Base-by-base conservation (phyloP, 2,888 invertebrate species). In the Baccha elongata region DNA sequence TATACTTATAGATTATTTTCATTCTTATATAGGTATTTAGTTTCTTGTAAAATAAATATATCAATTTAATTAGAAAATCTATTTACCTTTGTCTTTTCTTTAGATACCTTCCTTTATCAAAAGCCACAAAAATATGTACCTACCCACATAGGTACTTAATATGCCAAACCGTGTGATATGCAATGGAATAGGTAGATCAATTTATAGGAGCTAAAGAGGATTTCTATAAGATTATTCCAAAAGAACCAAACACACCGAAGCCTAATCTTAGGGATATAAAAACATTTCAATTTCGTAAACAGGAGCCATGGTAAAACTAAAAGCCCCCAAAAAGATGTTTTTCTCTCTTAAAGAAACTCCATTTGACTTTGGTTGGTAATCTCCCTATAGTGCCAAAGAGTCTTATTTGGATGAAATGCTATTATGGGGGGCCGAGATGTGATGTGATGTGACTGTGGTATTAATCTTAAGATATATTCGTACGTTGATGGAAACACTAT, bases 211-310 rank as follows among this genome's bases (percentile, higher is more conserved):
- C 79, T 21, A 76, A 62, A 40, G 58, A 52, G 65, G 71, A 69
- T 71, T 71, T 81, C 65, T 67, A 65, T 71, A 23, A 71, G 60
- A 67, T 37, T 40, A 48, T 48, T 55, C 73, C 79, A 62, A 44
- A 26, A 17, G 5, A 32, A 21, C 60, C 29, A 48, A 26, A 64
- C 53, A 62, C 19, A 6, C 15, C 32, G 44, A 46, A 67, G 67
- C 55, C 78, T 68, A 78, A 83, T 83, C 78, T 78, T 29, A 21
- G 29, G 67, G 72, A 68, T 58, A 78, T 72, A 44, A 68, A 52
- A 55, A 35, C 26, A 60, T 42, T 60, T 40, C 60, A 60, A 60
- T 60, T 60, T 60, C 60, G 42, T 29, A 29, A 60, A 42, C 26
- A 60, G 17, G 37, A 42, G 11, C 17, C 6, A 26, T 29, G 60